These are phyloP conservation scores for Aplocera efformata DNA, from an alignment of 2,888 invertebrate genomes.

Conservation along the genomic window DNA sequence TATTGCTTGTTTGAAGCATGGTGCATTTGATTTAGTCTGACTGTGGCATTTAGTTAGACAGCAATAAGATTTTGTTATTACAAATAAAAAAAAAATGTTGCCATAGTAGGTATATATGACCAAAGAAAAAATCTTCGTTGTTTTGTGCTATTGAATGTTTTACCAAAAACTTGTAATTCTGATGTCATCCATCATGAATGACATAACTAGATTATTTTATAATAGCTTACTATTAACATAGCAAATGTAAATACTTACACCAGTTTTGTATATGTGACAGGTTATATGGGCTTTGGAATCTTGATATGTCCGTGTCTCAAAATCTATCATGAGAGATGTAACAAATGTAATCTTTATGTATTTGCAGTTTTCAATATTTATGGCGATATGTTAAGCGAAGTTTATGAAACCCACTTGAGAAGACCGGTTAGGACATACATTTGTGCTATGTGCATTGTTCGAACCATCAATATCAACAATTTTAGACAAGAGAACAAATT, in stretches of 20 bases:
- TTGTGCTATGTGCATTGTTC: too few species aligned
- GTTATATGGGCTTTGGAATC: slow-evolving; percentile 1
- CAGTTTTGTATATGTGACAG: neutral
- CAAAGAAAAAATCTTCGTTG: slow-evolving; percentile 1
- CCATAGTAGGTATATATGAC: neutral
- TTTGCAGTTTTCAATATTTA: too few species aligned
- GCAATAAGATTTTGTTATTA: too few species aligned
- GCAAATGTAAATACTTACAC: slow-evolving; percentile 3
- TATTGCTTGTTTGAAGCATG: slow-evolving; percentile 8
- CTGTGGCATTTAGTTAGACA: too few species aligned
- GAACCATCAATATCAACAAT: too few species aligned
- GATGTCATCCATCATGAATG: neutral
- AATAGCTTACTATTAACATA: too few species aligned
- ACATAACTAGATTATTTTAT: neutral
- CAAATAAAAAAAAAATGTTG: neutral
- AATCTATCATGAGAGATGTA: neutral
- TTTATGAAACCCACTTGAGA: too few species aligned
- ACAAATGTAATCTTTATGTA: neutral
- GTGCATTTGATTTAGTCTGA: slow-evolving; percentile 15
- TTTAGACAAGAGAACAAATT: too few species aligned
- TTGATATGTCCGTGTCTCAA: neutral
- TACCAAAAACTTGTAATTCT: neutral
- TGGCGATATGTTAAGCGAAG: too few species aligned
- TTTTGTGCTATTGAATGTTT: neutral
- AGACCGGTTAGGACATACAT: too few species aligned